Conservation (phyloP, 2,797 vertebrate species). For the Liasis olivaceus region DNA sequence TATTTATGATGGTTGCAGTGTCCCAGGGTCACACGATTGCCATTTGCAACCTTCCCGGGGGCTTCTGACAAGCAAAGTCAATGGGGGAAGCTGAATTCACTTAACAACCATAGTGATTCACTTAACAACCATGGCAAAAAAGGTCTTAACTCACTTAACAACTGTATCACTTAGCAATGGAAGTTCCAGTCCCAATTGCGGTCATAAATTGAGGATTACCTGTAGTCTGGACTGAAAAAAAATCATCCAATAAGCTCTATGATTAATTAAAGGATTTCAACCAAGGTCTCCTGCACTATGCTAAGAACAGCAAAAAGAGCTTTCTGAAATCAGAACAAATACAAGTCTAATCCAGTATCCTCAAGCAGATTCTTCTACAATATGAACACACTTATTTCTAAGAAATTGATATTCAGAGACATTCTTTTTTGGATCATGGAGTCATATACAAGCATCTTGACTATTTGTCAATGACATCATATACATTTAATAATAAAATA, state of each 20-base stretch:
- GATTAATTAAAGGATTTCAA: neutral
- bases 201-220: too few species aligned
- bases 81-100: too few species aligned
- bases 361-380: neutral
- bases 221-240: neutral
- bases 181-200: too few species aligned
- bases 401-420: neutral
- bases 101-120: too few species aligned
- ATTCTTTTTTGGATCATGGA: neutral
- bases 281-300: neutral
- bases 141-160: too few species aligned
- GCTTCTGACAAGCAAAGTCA: too few species aligned
- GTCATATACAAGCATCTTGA: neutral
- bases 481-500: too few species aligned
- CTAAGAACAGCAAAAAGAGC: neutral
- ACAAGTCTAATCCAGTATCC: neutral
- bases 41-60: too few species aligned
- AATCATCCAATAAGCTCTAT: neutral
- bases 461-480: neutral
- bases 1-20: too few species aligned
- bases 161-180: too few species aligned
- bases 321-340: neutral
- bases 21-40: too few species aligned
- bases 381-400: neutral
- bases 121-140: too few species aligned